Evolutionary conservation across 2,113 vertebrate species (phyloP).

Genomic region (Puma concolor): DNA sequence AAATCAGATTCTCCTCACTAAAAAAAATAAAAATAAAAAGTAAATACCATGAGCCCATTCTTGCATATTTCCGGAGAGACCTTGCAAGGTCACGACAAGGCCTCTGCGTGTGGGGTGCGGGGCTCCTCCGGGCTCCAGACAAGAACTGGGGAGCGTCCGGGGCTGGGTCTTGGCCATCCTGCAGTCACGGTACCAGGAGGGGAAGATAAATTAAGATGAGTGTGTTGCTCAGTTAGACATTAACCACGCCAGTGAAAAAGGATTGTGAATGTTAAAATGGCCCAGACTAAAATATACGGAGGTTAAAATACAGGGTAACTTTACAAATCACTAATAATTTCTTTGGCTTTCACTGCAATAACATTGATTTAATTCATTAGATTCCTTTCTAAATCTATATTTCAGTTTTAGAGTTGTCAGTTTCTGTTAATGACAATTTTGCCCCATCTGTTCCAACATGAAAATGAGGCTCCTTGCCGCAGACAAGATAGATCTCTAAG

Average conservation of each 20-base stretch:
- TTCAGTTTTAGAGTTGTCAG: conserved; percentile 94
- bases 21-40: background rate
- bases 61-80: conserved; percentile 5
- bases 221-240: conserved; percentile 75
- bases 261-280: conserved; percentile 81
- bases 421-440: conserved; percentile 93
- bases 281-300: conserved; percentile 87
- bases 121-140: background rate
- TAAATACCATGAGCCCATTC: background rate
- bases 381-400: conserved; percentile 92
- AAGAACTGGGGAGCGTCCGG: background rate
- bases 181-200: conserved; percentile 32
- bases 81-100: conserved; percentile 53
- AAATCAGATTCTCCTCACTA: conserved; percentile 79
- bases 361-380: conserved; percentile 94
- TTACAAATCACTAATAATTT: conserved; percentile 92
- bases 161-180: background rate
- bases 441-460: conserved; percentile 90
- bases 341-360: conserved; percentile 90
- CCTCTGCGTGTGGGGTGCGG: background rate
- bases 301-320: conserved; percentile 90
- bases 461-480: conserved; percentile 87
- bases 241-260: conserved; percentile 84
- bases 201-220: conserved; percentile 82
- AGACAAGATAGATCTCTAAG: conserved; percentile 87